phyloP scores from a whole-genome alignment of 1,140 invertebrate species.

The Megalonaias nervosa region DNA sequence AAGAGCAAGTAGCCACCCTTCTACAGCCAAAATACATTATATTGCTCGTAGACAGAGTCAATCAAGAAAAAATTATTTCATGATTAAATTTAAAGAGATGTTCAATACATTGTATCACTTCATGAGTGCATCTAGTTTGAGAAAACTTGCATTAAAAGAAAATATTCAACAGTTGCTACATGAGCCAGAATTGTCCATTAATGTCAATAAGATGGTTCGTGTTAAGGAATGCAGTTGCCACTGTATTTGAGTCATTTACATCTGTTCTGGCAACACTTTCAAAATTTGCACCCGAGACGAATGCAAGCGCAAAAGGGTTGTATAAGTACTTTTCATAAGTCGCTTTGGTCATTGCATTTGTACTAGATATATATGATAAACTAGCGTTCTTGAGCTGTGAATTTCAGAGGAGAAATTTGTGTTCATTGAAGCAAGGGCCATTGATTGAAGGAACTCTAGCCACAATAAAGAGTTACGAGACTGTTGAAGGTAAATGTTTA shows the following conservation, averaged over 20 bases:
- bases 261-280: conserved; percentile 1
- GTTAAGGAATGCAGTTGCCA: conserved; percentile 13
- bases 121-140: conserved; percentile 9
- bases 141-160: conserved; percentile 9
- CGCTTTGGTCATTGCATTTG: not conserved
- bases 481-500: not conserved
- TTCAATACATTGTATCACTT: conserved; percentile 16
- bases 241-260: conserved; percentile 1
- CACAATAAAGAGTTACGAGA: not conserved
- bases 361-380: conserved; percentile 5
- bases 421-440: not conserved
- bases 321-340: not conserved
- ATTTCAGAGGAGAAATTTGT: not conserved
- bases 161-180: conserved; percentile 16
- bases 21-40: conserved; percentile 8
- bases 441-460: not conserved
- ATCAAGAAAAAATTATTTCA: conserved; percentile 28
- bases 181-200: conserved; percentile 19
- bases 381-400: no score
- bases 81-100: conserved; percentile 23
- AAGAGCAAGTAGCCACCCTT: conserved; percentile 14
- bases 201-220: conserved; percentile 14
- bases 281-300: not conserved
- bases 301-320: not conserved
- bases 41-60: conserved; percentile 16